These are phyloP conservation scores for Timema cristinae DNA, from an alignment of 2,888 invertebrate species.

Conservation along the genomic window DNA sequence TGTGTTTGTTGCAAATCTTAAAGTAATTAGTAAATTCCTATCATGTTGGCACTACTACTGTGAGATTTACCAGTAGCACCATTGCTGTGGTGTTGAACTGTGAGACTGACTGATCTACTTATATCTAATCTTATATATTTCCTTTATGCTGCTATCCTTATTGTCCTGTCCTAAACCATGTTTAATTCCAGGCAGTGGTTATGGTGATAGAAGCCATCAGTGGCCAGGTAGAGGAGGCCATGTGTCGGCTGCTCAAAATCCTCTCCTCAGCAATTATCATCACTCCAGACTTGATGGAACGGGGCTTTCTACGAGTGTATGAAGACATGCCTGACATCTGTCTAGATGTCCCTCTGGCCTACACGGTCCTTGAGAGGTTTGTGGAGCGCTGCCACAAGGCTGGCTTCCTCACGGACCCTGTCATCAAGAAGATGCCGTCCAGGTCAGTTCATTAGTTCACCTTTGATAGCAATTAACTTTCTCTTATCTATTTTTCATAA, in stretches of 20 bases:
- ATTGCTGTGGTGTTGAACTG: no score
- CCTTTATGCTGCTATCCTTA: no score
- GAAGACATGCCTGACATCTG: conserved; percentile 89
- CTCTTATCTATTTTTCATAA: neutral
- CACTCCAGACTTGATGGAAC: conserved; percentile 80
- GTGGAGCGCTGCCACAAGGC: conserved; percentile 70
- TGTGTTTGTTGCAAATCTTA: neutral
- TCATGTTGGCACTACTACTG: no score
- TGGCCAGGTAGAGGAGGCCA: conserved; percentile 71
- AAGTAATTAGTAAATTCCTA: conserved; percentile 14
- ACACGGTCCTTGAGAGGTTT: conserved; percentile 81
- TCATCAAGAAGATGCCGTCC: conserved; percentile 73
- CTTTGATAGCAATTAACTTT: neutral
- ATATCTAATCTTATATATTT: no score
- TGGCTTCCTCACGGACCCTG: conserved; percentile 67
- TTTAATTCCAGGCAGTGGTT: conserved; percentile 71
- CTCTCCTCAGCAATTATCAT: conserved; percentile 70
- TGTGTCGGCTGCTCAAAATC: conserved; percentile 74
- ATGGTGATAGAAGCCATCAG: conserved; percentile 83
- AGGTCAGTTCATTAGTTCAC: conserved; percentile 48
- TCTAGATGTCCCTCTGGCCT: conserved; percentile 88
- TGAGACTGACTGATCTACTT: no score
- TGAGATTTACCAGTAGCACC: no score
- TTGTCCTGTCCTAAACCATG: no score
- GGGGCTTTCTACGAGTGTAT: conserved; percentile 82